These are phyloP conservation scores for Scleropages formosus DNA, from an alignment of 2,797 vertebrate species.

Conservation along the genomic window DNA sequence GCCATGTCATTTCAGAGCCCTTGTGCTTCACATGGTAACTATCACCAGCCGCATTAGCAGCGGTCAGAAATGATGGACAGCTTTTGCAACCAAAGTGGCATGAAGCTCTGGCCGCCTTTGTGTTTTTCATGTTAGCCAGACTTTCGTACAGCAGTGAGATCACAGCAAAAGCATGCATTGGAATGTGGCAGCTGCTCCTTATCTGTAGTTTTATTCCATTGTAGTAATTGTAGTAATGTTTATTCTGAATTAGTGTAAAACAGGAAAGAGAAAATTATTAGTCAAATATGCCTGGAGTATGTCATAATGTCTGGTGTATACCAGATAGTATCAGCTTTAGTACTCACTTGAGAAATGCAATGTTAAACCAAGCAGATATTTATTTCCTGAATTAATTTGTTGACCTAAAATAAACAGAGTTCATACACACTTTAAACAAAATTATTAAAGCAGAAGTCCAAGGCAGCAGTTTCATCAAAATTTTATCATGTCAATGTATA, in stretches of 20 bases:
- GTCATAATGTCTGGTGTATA: background rate
- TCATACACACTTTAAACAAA: background rate
- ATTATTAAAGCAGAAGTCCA: background rate
- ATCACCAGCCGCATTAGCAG: background rate
- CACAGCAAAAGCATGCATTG: conserved; percentile 62
- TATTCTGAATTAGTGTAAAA: conserved; percentile 41
- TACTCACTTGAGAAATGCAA: background rate
- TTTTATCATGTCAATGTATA: too few relatives aligned
- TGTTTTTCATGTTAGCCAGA: conserved; percentile 61
- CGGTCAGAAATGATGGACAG: conserved; percentile 22
- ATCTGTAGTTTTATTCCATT: conserved; percentile 38
- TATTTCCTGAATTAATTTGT: background rate
- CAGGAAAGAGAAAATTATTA: conserved; percentile 35
- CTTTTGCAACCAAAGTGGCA: conserved; percentile 42
- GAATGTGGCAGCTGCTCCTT: conserved; percentile 54
- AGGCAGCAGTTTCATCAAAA: background rate
- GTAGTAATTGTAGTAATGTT: conserved; percentile 53
- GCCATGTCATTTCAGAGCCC: background rate
- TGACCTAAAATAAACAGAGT: too few relatives aligned
- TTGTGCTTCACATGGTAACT: background rate
- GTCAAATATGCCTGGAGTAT: background rate
- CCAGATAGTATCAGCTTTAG: too few relatives aligned
- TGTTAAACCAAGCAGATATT: background rate
- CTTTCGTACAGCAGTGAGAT: conserved; percentile 60
- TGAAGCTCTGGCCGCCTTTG: conserved; percentile 57